These are phyloP conservation scores for Phymorhynchus buccinoides DNA, from an alignment of 1,140 invertebrate genomes.

Conservation along the genomic window DNA sequence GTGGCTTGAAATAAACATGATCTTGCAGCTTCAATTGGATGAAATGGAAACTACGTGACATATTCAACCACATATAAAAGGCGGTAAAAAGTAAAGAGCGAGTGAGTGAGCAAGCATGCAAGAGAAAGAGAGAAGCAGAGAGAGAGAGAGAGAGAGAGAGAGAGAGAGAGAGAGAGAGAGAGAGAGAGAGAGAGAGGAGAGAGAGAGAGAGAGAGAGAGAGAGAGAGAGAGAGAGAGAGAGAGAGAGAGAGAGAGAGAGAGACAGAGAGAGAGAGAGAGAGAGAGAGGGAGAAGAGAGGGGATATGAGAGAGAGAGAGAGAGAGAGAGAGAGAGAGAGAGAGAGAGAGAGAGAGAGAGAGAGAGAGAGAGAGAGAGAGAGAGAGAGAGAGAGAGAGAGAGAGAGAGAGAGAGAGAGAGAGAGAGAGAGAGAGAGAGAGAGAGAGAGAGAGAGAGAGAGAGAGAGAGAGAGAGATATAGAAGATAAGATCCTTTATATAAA, in stretches of 20 bases:
- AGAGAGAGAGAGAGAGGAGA: constrained; percentile 21
- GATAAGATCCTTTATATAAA: too few relatives aligned
- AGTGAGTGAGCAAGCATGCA: too few relatives aligned
- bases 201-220: neutral
- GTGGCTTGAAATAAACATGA: too few relatives aligned
- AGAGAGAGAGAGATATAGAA: neutral
- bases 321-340: constrained; percentile 24
- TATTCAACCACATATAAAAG: too few relatives aligned
- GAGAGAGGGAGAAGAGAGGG: neutral
- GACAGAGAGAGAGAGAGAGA: constrained; percentile 3
- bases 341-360: constrained; percentile 2
- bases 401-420: neutral
- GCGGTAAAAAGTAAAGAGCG: too few relatives aligned
- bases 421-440: neutral
- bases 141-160: constrained; percentile 19
- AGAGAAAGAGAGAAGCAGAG: neutral
- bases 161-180: constrained; percentile 24
- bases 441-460: neutral
- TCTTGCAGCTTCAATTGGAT: too few relatives aligned
- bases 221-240: neutral
- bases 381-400: neutral
- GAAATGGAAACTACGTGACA: too few relatives aligned
- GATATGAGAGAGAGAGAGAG: neutral
- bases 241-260: neutral
- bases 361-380: neutral